These are phyloP conservation scores for Corythaixoides concolor DNA, from an alignment of 2,113 vertebrate species.

Conservation along the genomic window DNA sequence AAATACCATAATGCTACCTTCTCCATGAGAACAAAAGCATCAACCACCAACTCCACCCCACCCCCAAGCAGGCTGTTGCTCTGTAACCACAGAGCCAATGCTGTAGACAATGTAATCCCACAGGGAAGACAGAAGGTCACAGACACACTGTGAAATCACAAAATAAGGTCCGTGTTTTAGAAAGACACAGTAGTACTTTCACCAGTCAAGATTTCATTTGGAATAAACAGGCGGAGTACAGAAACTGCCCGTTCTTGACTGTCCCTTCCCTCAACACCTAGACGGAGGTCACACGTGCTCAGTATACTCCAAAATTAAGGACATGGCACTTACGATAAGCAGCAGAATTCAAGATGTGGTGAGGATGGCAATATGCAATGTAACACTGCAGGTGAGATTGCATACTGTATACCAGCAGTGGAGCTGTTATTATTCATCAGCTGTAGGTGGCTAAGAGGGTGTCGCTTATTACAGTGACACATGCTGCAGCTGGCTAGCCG, in stretches of 20 bases:
- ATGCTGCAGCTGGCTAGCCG: not conserved
- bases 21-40: conserved; percentile 54
- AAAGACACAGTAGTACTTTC: not conserved
- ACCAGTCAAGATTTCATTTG: not conserved
- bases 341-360: not conserved
- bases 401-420: not conserved
- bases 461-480: conserved; percentile 41
- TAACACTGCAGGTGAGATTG: not conserved
- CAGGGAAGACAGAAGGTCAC: conserved; percentile 39
- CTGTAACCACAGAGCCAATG: conserved; percentile 47
- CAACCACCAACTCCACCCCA: conserved; percentile 58
- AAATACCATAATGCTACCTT: conserved; percentile 54
- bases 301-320: not conserved
- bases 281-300: not conserved
- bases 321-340: not conserved
- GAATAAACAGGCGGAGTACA: not conserved
- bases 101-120: conserved; percentile 51
- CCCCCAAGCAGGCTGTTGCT: conserved; percentile 64
- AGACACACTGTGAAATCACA: not conserved
- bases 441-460: conserved; percentile 29
- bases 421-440: conserved; percentile 23
- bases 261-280: not conserved
- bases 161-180: not conserved
- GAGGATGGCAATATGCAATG: not conserved
- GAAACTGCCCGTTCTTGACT: not conserved